Evolutionary conservation across 2,797 vertebrate species (phyloP).

Genomic region (Enteromius afrohamiltoni): DNA sequence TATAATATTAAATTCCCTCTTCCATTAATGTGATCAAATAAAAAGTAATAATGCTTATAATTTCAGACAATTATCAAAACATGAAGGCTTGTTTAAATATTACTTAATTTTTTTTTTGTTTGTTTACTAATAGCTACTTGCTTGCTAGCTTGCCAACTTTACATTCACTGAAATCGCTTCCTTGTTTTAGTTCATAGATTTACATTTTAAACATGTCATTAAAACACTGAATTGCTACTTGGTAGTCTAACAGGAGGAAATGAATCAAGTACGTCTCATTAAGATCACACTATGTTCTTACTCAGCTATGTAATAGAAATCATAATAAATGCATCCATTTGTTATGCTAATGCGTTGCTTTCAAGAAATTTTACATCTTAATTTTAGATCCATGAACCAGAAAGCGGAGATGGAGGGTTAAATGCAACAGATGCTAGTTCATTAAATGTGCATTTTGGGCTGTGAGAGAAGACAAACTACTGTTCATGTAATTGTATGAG

Average conservation of each 20-base stretch:
- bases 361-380: conserved; percentile 10
- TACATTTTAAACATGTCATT: neutral
- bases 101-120: neutral
- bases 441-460: conserved; percentile 20
- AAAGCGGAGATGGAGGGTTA: conserved; percentile 1
- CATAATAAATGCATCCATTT: conserved; percentile 1
- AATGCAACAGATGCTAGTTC: conserved; percentile 33
- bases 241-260: neutral
- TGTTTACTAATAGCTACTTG: neutral
- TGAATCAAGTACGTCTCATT: neutral
- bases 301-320: neutral
- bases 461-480: conserved; percentile 9
- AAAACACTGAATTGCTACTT: neutral
- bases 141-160: neutral
- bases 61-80: neutral
- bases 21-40: neutral
- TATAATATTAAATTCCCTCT: neutral
- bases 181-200: neutral
- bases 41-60: neutral
- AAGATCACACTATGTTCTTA: conserved; percentile 6
- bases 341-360: conserved; percentile 16
- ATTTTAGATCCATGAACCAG: conserved; percentile 51
- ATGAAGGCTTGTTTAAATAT: neutral
- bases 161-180: neutral
- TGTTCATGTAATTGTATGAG: neutral